These are phyloP conservation scores for Penaeus japonicus DNA, from an alignment of 1,140 invertebrate species.

Conservation along the genomic window DNA sequence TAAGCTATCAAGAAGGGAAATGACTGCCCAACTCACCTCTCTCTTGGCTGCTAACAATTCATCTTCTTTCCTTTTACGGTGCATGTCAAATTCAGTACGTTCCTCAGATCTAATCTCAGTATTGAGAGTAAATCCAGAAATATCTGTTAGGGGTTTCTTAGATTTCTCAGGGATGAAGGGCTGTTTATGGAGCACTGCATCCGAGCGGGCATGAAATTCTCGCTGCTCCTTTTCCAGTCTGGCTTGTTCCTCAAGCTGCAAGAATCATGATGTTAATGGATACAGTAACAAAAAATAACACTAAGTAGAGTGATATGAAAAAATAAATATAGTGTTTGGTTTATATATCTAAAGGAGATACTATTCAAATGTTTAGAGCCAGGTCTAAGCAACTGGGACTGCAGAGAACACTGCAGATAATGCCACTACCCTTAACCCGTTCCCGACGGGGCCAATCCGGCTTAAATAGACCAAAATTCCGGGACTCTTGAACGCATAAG, in stretches of 20 bases:
- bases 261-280: too few relatives aligned
- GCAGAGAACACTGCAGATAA: too few relatives aligned
- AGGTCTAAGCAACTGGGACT: too few relatives aligned
- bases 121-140: conserved; percentile 65
- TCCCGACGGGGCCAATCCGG: too few relatives aligned
- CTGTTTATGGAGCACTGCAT: conserved; percentile 66
- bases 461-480: too few relatives aligned
- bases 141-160: conserved; percentile 63
- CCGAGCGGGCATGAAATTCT: conserved; percentile 66
- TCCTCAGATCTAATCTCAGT: conserved; percentile 66
- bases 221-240: conserved; percentile 16
- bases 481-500: too few relatives aligned
- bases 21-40: conserved; percentile 29
- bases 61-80: conserved; percentile 64
- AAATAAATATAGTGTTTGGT: too few relatives aligned
- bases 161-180: conserved; percentile 67
- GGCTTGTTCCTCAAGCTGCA: conserved; percentile 59
- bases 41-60: conserved; percentile 59
- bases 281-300: too few relatives aligned
- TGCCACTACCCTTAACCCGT: too few relatives aligned
- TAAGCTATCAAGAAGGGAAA: background rate
- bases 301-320: too few relatives aligned
- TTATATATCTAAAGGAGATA: too few relatives aligned
- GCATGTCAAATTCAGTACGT: conserved; percentile 66
- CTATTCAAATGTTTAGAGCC: too few relatives aligned